Conservation (phyloP, 1,140 invertebrate genomes). For the Solen grandis region DNA sequence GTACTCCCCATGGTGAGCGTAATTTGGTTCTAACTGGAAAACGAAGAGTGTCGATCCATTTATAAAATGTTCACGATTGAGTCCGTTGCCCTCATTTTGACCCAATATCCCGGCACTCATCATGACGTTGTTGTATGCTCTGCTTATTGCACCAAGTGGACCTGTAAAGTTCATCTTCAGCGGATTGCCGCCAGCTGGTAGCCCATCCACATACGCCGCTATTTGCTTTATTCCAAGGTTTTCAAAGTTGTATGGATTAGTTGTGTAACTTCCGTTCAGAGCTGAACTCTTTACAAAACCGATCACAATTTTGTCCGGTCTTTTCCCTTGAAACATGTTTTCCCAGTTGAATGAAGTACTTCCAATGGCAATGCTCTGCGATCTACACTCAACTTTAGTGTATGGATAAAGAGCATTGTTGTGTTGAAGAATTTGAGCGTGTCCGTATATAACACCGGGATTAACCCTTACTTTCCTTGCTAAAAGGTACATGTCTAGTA, state of each 20-base stretch:
- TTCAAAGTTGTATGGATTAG: slow-evolving; percentile 15
- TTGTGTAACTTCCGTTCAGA: neutral
- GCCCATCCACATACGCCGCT: slow-evolving; percentile 1
- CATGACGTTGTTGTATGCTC: slow-evolving; percentile 26
- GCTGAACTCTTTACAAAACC: slow-evolving; percentile 19
- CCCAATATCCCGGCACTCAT: slow-evolving; percentile 25
- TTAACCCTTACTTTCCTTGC: slow-evolving; percentile 32
- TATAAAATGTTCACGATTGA: slow-evolving; percentile 23
- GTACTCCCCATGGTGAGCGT: slow-evolving; percentile 18
- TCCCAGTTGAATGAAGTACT: neutral
- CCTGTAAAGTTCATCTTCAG: neutral
- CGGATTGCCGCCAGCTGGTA: neutral
- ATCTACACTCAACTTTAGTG: slow-evolving; percentile 18
- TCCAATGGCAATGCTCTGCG: neutral
- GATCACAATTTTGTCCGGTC: slow-evolving; percentile 17
- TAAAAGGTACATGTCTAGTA: slow-evolving; percentile 29
- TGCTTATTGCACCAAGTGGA: slow-evolving; percentile 12
- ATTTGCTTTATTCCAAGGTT: slow-evolving; percentile 4
- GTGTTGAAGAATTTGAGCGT: neutral
- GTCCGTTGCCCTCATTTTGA: slow-evolving; percentile 10
- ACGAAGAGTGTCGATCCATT: slow-evolving; percentile 26
- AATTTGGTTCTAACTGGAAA: slow-evolving; percentile 50
- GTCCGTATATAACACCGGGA: slow-evolving; percentile 17
- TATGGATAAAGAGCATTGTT: slow-evolving; percentile 40
- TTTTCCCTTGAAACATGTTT: slow-evolving; percentile 19